Conservation (phyloP, 2,797 vertebrate genomes). For the Lepilemur septentrionalis region DNA sequence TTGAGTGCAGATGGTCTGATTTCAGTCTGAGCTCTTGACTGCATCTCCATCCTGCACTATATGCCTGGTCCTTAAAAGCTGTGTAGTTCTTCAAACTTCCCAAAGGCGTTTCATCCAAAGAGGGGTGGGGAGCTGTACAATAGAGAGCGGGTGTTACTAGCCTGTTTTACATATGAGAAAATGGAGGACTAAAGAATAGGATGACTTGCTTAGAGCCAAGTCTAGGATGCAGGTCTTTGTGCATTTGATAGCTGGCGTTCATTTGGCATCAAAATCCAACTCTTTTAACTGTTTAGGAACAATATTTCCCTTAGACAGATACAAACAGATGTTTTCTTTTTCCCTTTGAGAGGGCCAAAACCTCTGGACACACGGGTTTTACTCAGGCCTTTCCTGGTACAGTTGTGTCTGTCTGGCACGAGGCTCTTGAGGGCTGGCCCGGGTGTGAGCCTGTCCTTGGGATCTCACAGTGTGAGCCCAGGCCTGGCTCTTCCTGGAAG, state of each 20-base stretch:
- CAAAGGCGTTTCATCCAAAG: not conserved
- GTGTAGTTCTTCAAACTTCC: not conserved
- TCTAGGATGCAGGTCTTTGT: not conserved
- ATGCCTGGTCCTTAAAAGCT: not conserved
- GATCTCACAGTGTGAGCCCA: not conserved
- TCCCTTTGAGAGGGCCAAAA: not conserved
- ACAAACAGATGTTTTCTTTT: not conserved
- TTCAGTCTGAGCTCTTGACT: not conserved
- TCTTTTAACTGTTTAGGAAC: not conserved
- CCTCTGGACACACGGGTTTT: not conserved
- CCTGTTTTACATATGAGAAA: not conserved
- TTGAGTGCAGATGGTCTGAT: not conserved
- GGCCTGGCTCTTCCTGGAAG: not conserved
- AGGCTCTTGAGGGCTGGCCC: not conserved
- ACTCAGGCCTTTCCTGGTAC: not conserved
- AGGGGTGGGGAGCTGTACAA: not conserved
- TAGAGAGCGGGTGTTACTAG: not conserved
- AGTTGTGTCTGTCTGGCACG: not conserved
- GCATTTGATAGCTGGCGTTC: not conserved
- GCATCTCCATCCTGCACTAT: not conserved
- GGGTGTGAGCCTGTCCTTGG: not conserved
- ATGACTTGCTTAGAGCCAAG: not conserved
- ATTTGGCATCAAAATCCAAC: not conserved
- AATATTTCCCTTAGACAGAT: not conserved
- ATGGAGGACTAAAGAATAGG: not conserved